A percentile compares a stretch with the other conserved stretches of the same genome.
phyloP scores from a whole-genome alignment of 2,888 invertebrate genomes.

The Ophion slaviceki region DNA sequence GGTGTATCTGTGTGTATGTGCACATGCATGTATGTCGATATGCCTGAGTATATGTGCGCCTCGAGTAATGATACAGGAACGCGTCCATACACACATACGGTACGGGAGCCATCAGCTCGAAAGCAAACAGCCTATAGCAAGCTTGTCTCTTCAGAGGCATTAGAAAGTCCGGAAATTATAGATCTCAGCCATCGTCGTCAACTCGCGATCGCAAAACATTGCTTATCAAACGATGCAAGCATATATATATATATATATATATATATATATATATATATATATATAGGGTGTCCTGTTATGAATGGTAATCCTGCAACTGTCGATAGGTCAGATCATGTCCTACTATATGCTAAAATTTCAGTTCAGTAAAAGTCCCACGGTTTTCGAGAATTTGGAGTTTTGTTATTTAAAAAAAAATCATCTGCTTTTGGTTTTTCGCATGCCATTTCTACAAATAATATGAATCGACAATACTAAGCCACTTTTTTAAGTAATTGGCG shows the following conservation, averaged over 20 bases:
- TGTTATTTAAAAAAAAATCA: too few species aligned
- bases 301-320: too few species aligned
- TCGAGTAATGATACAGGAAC: conserved; percentile 3
- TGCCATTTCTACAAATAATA: too few species aligned
- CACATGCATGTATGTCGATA: conserved; percentile 9
- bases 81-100: neutral
- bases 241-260: neutral
- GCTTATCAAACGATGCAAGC: conserved; percentile 2
- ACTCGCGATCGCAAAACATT: conserved; percentile 21
- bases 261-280: neutral
- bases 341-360: too few species aligned
- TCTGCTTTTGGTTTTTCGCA: too few species aligned
- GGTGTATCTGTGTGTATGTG: neutral
- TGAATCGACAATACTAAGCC: too few species aligned
- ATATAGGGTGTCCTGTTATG: neutral
- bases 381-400: too few species aligned
- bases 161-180: conserved; percentile 67
- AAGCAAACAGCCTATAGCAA: conserved; percentile 16
- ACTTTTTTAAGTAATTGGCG: too few species aligned
- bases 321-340: too few species aligned
- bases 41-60: neutral
- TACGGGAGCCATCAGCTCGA: conserved; percentile 19
- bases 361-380: too few species aligned
- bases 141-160: conserved; percentile 25
- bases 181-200: conserved; percentile 49